These are phyloP conservation scores for Cyclargus thomasi DNA, from an alignment of 1,140 invertebrate species.

Conservation along the genomic window DNA sequence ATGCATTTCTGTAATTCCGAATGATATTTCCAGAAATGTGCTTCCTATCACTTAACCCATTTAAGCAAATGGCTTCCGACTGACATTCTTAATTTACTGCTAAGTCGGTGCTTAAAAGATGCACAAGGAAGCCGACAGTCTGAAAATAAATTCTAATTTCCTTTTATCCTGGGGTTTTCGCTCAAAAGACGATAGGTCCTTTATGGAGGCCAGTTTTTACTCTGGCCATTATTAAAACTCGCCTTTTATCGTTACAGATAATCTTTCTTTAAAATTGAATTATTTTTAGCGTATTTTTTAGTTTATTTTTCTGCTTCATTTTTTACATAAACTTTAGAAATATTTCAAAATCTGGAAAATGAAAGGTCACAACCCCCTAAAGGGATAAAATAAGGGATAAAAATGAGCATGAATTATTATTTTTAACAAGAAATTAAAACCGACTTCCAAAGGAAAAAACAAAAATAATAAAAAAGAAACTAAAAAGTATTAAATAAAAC, in stretches of 20 bases:
- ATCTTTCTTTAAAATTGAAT: no score
- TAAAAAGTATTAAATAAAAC: no score
- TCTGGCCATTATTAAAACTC: neutral
- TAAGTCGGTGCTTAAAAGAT: constrained; percentile 10
- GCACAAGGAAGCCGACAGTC: constrained; percentile 11
- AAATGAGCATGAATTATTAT: no score
- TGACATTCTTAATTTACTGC: constrained; percentile 16
- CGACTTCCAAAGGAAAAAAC: no score
- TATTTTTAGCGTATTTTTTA: neutral
- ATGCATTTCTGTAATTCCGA: neutral
- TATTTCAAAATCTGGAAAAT: no score
- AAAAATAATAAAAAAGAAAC: no score
- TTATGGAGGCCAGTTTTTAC: neutral
- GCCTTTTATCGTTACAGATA: neutral
- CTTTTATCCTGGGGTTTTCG: constrained; percentile 9
- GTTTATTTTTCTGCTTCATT: neutral
- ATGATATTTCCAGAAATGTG: constrained; percentile 2
- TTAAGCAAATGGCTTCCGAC: constrained; percentile 12
- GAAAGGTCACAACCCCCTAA: no score
- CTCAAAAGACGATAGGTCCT: constrained; percentile 5
- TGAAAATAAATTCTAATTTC: constrained; percentile 14
- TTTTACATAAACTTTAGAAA: neutral
- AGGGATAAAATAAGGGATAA: no score
- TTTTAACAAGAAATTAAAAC: no score
- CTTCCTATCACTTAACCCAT: constrained; percentile 5